phyloP scores from a whole-genome alignment of 2,888 invertebrate species.

The Cryptus viduatorius region DNA sequence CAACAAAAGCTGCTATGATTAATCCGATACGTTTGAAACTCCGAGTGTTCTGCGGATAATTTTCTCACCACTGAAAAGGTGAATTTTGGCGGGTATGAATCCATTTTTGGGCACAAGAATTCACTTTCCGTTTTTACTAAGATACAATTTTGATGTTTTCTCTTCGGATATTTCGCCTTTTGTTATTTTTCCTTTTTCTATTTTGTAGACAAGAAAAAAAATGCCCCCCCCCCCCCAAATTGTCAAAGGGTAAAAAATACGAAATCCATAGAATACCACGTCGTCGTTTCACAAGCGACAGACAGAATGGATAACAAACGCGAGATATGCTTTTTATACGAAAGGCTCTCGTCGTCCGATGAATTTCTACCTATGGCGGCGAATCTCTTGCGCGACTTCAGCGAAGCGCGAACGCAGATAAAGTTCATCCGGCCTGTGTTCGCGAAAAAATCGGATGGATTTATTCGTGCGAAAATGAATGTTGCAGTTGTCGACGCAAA shows the following conservation, averaged over 20 bases:
- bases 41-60: no score
- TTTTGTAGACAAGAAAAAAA: neutral
- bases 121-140: no score
- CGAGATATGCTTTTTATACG: neutral
- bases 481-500: conserved; percentile 30
- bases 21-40: no score
- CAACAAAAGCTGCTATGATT: no score
- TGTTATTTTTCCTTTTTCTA: no score
- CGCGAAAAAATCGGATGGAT: conserved; percentile 3
- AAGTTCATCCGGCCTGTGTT: conserved; percentile 4
- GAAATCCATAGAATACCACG: neutral
- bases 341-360: neutral
- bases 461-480: conserved; percentile 46
- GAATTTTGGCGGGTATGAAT: no score
- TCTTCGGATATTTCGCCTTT: no score
- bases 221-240: neutral
- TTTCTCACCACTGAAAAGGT: no score
- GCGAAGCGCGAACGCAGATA: conserved; percentile 43
- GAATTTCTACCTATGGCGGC: neutral
- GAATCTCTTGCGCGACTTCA: conserved; percentile 30
- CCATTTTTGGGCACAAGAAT: no score
- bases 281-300: neutral
- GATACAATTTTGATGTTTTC: no score
- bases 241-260: neutral
- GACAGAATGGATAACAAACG: neutral